Percentiles rank a stretch among this genome's conserved stretches.
These are phyloP conservation scores for Macroglossus sobrinus DNA, from an alignment of 2,113 vertebrate genomes.

Conservation along the genomic window DNA sequence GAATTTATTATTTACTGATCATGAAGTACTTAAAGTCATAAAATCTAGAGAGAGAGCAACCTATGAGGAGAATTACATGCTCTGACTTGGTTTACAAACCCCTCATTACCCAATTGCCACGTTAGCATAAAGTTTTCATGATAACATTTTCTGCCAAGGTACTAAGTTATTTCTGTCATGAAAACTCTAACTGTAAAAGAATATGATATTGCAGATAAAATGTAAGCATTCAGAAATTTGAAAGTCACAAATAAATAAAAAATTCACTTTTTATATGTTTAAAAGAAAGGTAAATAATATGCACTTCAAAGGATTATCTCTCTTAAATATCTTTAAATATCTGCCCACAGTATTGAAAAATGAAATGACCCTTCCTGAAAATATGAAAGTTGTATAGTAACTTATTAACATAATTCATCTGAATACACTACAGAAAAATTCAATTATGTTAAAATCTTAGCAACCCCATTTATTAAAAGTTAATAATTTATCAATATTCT, in stretches of 20 bases:
- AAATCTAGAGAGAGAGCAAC: constrained; percentile 70
- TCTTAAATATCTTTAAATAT: constrained; percentile 71
- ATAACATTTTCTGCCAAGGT: constrained; percentile 32
- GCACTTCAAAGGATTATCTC: constrained; percentile 54
- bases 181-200: constrained; percentile 55
- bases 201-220: constrained; percentile 44
- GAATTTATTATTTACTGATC: constrained; percentile 87
- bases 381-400: constrained; percentile 63
- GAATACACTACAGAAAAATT: constrained; percentile 18
- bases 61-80: constrained; percentile 68
- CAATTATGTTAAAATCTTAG: constrained; percentile 28
- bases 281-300: constrained; percentile 62
- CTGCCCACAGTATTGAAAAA: constrained; percentile 48
- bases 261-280: not conserved
- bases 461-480: constrained; percentile 36
- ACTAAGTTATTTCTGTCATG: constrained; percentile 22
- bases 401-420: constrained; percentile 60
- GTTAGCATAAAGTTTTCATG: constrained; percentile 33
- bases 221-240: constrained; percentile 49
- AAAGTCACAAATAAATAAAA: constrained; percentile 41
- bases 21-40: constrained; percentile 80
- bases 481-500: constrained; percentile 42
- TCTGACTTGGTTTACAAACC: constrained; percentile 68
- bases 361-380: constrained; percentile 59
- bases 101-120: constrained; percentile 56